These are phyloP conservation scores for Lichenostomus cassidix DNA, from an alignment of 2,113 vertebrate genomes.

Conservation along the genomic window DNA sequence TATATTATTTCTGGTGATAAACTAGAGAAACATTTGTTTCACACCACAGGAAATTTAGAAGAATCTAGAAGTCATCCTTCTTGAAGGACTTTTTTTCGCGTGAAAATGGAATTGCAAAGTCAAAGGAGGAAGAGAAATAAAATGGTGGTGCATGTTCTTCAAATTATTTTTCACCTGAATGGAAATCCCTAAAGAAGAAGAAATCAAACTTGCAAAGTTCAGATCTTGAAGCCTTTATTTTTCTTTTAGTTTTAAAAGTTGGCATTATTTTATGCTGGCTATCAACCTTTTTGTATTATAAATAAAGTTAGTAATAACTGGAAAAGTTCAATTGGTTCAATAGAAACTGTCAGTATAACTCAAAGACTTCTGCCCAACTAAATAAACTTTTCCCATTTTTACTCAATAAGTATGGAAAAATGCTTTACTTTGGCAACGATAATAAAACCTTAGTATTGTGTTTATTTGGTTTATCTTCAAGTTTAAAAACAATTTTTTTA, in stretches of 20 bases:
- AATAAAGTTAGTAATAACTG: not conserved
- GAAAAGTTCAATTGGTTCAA: not conserved
- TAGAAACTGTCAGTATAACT: not conserved
- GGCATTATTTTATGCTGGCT: not conserved
- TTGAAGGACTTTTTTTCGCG: not conserved
- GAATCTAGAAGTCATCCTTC: not conserved
- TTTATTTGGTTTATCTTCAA: not conserved
- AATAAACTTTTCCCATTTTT: not conserved
- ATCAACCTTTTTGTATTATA: not conserved
- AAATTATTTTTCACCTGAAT: not conserved
- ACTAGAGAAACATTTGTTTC: not conserved
- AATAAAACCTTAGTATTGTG: not conserved
- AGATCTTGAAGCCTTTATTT: not conserved
- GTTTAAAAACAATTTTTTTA: not conserved
- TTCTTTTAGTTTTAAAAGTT: not conserved
- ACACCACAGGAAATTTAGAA: not conserved
- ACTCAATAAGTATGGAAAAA: not conserved
- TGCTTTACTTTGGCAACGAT: not conserved
- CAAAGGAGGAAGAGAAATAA: not conserved
- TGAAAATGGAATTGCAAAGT: not conserved
- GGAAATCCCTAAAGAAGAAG: not conserved
- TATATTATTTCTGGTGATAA: not conserved
- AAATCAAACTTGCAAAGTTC: not conserved
- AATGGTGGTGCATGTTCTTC: not conserved
- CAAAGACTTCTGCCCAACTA: not conserved